Percentiles rank a stretch among this genome's conserved stretches.
phyloP scores from a whole-genome alignment of 1,140 invertebrate species.

The Leptinotarsa texana region DNA sequence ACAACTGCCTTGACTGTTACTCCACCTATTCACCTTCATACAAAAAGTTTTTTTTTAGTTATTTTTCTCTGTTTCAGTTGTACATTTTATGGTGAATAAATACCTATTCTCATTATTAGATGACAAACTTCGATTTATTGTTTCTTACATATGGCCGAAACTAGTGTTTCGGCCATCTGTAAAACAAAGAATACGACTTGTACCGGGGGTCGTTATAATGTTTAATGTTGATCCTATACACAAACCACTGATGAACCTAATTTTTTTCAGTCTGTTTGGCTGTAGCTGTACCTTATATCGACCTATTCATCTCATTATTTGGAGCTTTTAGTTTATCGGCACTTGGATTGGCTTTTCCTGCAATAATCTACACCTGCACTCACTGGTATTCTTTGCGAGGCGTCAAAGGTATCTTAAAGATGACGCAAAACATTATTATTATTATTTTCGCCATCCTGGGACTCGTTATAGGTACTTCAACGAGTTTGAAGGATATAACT shows the following conservation, averaged over 20 bases:
- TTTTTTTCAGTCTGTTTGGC: constrained; percentile 71
- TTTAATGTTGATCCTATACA: too few relatives aligned
- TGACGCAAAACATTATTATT: constrained; percentile 71
- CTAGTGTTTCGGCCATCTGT: too few relatives aligned
- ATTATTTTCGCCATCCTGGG: constrained; percentile 70
- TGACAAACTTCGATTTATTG: too few relatives aligned
- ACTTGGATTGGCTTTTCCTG: constrained; percentile 89
- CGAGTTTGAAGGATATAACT: constrained; percentile 65
- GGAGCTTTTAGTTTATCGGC: constrained; percentile 84
- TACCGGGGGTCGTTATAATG: too few relatives aligned
- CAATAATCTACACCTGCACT: constrained; percentile 74
- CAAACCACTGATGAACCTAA: not conserved
- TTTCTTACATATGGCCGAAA: too few relatives aligned
- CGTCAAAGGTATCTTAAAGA: constrained; percentile 54
- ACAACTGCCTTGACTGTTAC: too few relatives aligned
- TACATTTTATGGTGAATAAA: too few relatives aligned
- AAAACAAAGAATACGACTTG: too few relatives aligned
- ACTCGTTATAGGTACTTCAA: constrained; percentile 72
- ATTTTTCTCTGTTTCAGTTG: too few relatives aligned
- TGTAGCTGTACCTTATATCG: constrained; percentile 77
- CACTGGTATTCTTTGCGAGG: constrained; percentile 64
- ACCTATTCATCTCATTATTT: constrained; percentile 87
- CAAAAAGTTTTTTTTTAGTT: too few relatives aligned
- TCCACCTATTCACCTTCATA: too few relatives aligned
- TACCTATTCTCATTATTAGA: too few relatives aligned